Evolutionary conservation across 2,888 invertebrate genomes (phyloP), one percentile per base, ranked within the genome.

Genomic region (Buathra laborator): DNA sequence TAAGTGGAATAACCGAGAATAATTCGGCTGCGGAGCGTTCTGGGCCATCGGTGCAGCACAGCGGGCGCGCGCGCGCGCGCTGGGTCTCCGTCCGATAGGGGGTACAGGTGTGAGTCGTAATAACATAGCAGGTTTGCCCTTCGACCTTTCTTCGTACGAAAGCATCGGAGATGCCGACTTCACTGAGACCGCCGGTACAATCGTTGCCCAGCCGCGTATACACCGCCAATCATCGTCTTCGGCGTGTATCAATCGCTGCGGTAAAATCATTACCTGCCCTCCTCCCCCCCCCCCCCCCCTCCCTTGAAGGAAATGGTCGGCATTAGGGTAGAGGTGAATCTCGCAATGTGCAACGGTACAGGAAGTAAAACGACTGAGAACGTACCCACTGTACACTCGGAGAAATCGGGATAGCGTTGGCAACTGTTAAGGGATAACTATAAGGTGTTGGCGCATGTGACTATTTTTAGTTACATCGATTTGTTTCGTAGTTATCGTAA

Each of bases 81-180:
- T 29, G 43, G 32, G 59, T 79, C 77, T 79, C 76, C 70, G 75
- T 76, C 80, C 43, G 70, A 77, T 81, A 64, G 71, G 72, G 68
- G 78, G 67, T 91, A 91, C 93, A 93, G 93, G 93, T 93, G 93
- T 92, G 92, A 92, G 92, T 89, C 90, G 92, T 93, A 93, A 93
- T 93, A 91, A 93, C 90, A 93, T 89, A 89, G 93, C 90, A 84
- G 91, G 82, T 86, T 88, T 90, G 92, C 90, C 92, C 93, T 92
- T 86, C 90, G 89, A 93, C 93, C 92, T 87, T 71, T 59, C 71
- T 51, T 75, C 74, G 78, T 80, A 82, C 85, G 85, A 83, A 85
- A 89, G 89, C 90, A 90, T 88, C 89, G 62, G 86, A 84, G 86
- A 83, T 86, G 82, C 90, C 83, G 90, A 92, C 91, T 92, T 92